phyloP scores from a whole-genome alignment of 2,888 invertebrate genomes.

The Camptogramma bilineatum region DNA sequence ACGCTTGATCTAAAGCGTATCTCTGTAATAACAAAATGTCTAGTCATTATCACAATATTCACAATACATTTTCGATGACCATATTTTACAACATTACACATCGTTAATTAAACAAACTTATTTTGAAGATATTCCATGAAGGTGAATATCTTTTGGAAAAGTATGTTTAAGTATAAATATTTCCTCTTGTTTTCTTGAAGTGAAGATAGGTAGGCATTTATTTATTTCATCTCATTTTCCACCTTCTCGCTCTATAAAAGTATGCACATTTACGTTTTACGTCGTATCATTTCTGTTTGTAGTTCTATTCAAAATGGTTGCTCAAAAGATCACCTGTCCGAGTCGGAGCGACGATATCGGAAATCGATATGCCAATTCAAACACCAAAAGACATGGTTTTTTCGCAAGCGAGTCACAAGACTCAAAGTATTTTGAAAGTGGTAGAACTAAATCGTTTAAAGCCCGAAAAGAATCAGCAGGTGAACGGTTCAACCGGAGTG shows the following conservation, averaged over 20 bases:
- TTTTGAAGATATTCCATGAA: background rate
- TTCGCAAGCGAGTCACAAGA: slow-evolving; percentile 83
- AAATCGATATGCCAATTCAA: slow-evolving; percentile 72
- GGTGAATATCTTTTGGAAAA: background rate
- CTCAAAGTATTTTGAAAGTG: slow-evolving; percentile 82
- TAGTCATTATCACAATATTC: slow-evolving; percentile 27
- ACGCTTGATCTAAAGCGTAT: slow-evolving; percentile 27
- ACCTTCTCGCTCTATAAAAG: slow-evolving; percentile 74
- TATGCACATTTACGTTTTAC: slow-evolving; percentile 81
- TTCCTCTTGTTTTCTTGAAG: background rate
- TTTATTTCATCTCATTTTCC: slow-evolving; percentile 41
- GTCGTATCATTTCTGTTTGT: slow-evolving; percentile 85
- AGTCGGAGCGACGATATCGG: slow-evolving; percentile 83
- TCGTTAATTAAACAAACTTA: background rate
- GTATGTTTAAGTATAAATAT: background rate
- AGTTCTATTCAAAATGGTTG: slow-evolving; percentile 86
- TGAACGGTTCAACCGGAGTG: slow-evolving; percentile 71
- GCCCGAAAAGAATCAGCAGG: slow-evolving; percentile 74
- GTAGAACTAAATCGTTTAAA: slow-evolving; percentile 83
- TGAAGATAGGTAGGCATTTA: slow-evolving; percentile 3
- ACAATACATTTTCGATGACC: background rate
- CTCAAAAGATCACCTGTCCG: slow-evolving; percentile 84
- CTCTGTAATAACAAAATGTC: slow-evolving; percentile 15
- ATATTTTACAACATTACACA: background rate
- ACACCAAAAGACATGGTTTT: slow-evolving; percentile 84